Percentiles rank a stretch among this genome's conserved stretches.
Conservation (phyloP, 2,113 vertebrate species). For the Nyctereutes procyonoides region DNA sequence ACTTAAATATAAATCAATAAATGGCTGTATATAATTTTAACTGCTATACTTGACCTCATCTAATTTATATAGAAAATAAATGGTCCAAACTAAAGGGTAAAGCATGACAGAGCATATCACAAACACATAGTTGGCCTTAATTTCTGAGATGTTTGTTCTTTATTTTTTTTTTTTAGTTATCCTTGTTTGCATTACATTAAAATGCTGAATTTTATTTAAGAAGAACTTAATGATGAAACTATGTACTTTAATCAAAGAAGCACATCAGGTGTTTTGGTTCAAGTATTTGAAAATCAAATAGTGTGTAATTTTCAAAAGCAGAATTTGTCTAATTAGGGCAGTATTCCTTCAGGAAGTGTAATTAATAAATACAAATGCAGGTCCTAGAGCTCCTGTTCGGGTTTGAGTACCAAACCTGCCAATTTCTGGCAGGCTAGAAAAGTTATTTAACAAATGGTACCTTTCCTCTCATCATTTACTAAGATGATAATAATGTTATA, state of each 20-base stretch:
- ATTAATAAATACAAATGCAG: background rate
- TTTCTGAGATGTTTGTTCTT: background rate
- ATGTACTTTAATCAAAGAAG: background rate
- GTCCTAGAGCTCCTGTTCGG: background rate
- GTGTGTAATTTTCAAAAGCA: background rate
- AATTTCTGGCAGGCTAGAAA: background rate
- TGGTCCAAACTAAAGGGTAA: background rate
- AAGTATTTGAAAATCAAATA: slow-evolving; percentile 18
- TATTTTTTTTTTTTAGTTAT: background rate
- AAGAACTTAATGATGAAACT: background rate
- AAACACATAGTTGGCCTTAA: background rate
- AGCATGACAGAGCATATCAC: background rate
- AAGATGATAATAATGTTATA: background rate
- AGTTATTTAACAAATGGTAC: background rate
- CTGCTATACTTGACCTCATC: background rate
- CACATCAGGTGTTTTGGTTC: background rate
- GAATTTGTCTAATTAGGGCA: background rate
- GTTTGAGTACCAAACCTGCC: background rate
- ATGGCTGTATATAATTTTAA: slow-evolving; percentile 13
- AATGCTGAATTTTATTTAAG: background rate
- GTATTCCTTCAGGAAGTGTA: background rate
- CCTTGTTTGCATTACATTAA: background rate
- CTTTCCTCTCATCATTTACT: background rate
- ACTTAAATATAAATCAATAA: slow-evolving; percentile 55
- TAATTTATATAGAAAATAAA: slow-evolving; percentile 40